Evolutionary conservation across 1,140 invertebrate species (phyloP).

Genomic region (Coptotermes formosanus): DNA sequence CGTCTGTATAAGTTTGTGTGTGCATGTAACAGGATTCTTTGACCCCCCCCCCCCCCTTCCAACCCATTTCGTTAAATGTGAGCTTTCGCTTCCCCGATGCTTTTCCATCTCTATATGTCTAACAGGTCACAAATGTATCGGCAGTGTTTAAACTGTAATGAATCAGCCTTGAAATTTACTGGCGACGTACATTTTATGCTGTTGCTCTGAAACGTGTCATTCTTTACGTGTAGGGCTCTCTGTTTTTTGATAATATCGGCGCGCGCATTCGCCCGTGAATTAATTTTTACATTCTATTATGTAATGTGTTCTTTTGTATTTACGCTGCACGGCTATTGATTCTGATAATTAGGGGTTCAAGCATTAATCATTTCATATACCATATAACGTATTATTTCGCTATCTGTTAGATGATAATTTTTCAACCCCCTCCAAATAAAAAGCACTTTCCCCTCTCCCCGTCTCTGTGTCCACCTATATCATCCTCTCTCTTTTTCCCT

Average conservation of each 20-base stretch:
- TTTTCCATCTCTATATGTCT: background rate
- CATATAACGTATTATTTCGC: constrained; percentile 12
- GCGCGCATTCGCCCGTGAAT: constrained; percentile 21
- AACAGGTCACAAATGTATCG: background rate
- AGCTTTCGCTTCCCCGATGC: background rate
- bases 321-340: constrained; percentile 24
- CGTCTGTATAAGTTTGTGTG: background rate
- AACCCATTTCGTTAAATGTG: background rate
- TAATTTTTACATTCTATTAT: constrained; percentile 28
- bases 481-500: background rate
- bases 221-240: background rate
- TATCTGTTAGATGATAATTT: constrained; percentile 10
- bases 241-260: constrained; percentile 17
- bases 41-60: background rate
- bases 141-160: background rate
- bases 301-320: constrained; percentile 22
- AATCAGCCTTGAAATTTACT: background rate
- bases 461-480: background rate
- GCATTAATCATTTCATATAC: constrained; percentile 25
- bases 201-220: background rate
- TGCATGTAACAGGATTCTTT: background rate
- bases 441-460: background rate
- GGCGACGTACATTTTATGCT: background rate
- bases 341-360: constrained; percentile 24
- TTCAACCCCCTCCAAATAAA: background rate